Percentiles rank a stretch among this genome's conserved stretches.
phyloP scores from a whole-genome alignment of 2,888 invertebrate genomes.

The Drosophila falleni region DNA sequence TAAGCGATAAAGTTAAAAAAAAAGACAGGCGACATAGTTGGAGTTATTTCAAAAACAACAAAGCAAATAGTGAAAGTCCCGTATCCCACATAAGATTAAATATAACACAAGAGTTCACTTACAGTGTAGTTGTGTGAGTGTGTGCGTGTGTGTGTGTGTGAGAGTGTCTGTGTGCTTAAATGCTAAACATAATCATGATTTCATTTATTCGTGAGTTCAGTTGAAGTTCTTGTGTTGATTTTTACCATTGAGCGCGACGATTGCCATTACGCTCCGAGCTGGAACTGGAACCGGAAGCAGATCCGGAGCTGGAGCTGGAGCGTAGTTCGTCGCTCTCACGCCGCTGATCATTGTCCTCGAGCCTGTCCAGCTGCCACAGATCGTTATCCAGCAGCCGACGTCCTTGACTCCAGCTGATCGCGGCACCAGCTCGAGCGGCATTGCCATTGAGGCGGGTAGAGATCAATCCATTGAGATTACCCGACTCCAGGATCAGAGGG shows the following conservation, averaged over 20 bases:
- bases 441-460: constrained; percentile 64
- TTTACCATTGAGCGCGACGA: constrained; percentile 62
- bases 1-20: constrained; percentile 58
- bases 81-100: constrained; percentile 46
- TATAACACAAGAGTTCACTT: constrained; percentile 52
- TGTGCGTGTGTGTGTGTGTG: background rate
- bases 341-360: constrained; percentile 51
- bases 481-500: constrained; percentile 75
- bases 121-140: constrained; percentile 13
- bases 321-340: constrained; percentile 52
- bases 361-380: constrained; percentile 70
- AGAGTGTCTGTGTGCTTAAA: constrained; percentile 25
- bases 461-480: constrained; percentile 64
- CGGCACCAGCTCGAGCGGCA: constrained; percentile 56
- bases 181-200: constrained; percentile 57
- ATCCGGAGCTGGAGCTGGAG: constrained; percentile 40
- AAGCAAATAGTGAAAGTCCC: constrained; percentile 47
- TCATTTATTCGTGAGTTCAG: constrained; percentile 54
- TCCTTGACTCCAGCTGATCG: constrained; percentile 62
- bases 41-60: constrained; percentile 44
- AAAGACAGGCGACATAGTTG: constrained; percentile 39
- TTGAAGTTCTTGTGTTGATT: background rate
- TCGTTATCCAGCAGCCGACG: constrained; percentile 61
- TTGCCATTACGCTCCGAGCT: constrained; percentile 41
- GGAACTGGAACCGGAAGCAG: constrained; percentile 33